A percentile compares a stretch with the other conserved stretches of the same genome.
Conservation (phyloP, 1,140 invertebrate species). For the Pectinophora gossypiella region DNA sequence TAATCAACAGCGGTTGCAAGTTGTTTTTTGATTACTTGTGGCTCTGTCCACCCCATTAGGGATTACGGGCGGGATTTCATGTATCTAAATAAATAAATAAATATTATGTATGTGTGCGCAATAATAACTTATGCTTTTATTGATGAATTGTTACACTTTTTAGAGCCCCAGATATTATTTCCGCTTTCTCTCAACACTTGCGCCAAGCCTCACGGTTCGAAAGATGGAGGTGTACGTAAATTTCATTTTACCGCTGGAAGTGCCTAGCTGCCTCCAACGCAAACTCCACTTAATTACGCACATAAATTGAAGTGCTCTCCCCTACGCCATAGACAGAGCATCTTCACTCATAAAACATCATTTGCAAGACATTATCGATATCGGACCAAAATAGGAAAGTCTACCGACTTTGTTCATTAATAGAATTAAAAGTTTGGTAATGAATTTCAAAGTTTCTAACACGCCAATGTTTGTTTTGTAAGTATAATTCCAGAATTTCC, state of each 20-base stretch:
- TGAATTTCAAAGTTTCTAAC: no score
- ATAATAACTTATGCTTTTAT: no score
- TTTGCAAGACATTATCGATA: conserved; percentile 20
- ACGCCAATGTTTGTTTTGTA: no score
- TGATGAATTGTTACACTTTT: no score
- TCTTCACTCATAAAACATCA: conserved; percentile 56
- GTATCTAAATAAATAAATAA: no score
- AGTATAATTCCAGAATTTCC: no score
- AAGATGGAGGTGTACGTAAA: conserved; percentile 70
- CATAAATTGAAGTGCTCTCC: conserved; percentile 71
- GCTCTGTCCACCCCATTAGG: no score
- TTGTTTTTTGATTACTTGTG: no score
- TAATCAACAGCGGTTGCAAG: no score
- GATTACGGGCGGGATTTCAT: no score
- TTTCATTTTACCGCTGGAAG: conserved; percentile 71
- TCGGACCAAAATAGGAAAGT: conserved; percentile 14
- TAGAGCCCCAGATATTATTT: no score
- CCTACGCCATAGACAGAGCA: conserved; percentile 50
- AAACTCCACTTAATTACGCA: conserved; percentile 73
- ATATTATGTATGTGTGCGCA: no score
- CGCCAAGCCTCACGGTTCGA: conserved; percentile 22
- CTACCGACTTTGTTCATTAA: conserved; percentile 9
- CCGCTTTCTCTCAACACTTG: not conserved
- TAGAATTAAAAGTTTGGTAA: not conserved
- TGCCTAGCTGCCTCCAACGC: conserved; percentile 64